Evolutionary conservation across 2,888 invertebrate genomes (phyloP).

Genomic region (Pyrochroa serraticornis): DNA sequence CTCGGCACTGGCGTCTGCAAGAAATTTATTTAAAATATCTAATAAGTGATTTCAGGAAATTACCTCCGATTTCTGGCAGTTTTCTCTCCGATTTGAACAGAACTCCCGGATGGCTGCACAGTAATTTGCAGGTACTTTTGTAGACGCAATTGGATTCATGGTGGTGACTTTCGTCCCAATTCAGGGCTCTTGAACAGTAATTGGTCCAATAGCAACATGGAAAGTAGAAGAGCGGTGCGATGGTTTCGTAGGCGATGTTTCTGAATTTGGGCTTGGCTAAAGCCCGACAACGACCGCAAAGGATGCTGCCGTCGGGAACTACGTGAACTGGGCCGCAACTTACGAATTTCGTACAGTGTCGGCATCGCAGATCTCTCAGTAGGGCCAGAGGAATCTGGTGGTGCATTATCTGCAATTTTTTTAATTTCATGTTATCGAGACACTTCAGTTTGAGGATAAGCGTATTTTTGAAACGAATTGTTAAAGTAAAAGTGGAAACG

Average conservation of each 20-base stretch:
- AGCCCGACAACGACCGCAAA: conserved; percentile 52
- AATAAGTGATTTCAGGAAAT: no score
- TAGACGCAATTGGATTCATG: conserved; percentile 52
- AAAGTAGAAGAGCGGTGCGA: conserved; percentile 51
- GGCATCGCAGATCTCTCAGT: conserved; percentile 44
- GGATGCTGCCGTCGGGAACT: conserved; percentile 45
- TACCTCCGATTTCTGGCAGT: conserved; percentile 42
- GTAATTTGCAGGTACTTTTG: conserved; percentile 39
- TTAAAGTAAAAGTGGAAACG: no score
- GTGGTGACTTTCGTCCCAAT: conserved; percentile 47
- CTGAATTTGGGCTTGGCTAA: conserved; percentile 42
- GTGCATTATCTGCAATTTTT: conserved; percentile 8
- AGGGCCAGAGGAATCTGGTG: conserved; percentile 34
- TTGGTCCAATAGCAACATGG: conserved; percentile 51
- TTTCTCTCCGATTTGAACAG: conserved; percentile 43
- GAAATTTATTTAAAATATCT: conserved; percentile 2
- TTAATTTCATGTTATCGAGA: no score
- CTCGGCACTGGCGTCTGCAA: conserved; percentile 45
- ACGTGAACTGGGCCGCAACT: conserved; percentile 52
- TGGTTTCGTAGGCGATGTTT: conserved; percentile 49
- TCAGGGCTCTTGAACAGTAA: conserved; percentile 46
- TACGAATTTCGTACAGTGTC: conserved; percentile 48
- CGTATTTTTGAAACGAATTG: no score
- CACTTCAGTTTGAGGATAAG: no score
- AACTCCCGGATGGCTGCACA: conserved; percentile 46